Evolutionary conservation across 2,797 vertebrate species (phyloP), one percentile per base, ranked within the genome.

Genomic region (Fringilla coelebs): DNA sequence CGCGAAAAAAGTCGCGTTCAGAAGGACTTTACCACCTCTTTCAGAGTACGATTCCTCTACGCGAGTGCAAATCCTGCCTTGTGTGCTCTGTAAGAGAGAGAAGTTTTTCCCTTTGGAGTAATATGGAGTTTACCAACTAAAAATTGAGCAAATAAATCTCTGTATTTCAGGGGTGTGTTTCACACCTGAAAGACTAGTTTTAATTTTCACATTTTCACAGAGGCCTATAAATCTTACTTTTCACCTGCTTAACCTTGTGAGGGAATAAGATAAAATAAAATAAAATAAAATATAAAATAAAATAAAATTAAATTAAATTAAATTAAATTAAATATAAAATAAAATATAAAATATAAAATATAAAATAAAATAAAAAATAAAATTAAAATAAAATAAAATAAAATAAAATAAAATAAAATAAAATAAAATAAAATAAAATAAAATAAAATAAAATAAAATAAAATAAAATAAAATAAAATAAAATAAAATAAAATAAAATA

Each of bases 211-310:
- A 8, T 95, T 85, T 95, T 94, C 90, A 73, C 51, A 29, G 80
- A 87, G 68, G 65, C 80, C 82, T 93, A 46, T 92, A 94, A 96
- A 96, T 60, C 77, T 89, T 85, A n/a, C 46, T 96, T 90, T 80
- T 65, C 62, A 87, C 67, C 12, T 26, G 7, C 58, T 74, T 88
- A 65, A 79, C 36, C 28, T 86, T 84, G 55, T 2, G 21, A 8
- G 7, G 4, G 0, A 9, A 6, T 19, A 17, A 17, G 15, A 12
- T 2, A 29, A 65, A 31, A 14, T 7, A 4, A n/a, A 22, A 16
- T 1, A 15, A 19, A 11, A 11, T 4, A 8, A 3, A 6, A 11
- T 13, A 32, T 13, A 32, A 19, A 31, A 52, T 20, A 32, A 54
- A 54, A 41, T 41, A 26, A 63, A n/a, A 14, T 10, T 3, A 20